Percentiles rank a stretch among this genome's conserved stretches.
Evolutionary conservation across 2,888 invertebrate species (phyloP).

Genomic region (Limnephilus marmoratus): DNA sequence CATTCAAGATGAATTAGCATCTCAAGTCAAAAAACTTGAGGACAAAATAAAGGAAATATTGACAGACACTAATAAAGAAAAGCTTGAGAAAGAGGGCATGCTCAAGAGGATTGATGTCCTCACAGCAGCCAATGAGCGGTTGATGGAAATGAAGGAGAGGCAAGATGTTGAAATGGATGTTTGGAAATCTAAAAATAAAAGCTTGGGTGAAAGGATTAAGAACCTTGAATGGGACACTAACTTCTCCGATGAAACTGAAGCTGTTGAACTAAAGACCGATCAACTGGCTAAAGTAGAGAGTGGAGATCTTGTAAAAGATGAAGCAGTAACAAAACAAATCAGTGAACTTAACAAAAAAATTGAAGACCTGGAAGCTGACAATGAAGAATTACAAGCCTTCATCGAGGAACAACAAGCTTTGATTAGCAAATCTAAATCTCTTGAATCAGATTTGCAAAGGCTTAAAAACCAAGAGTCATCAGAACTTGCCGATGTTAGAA

Average conservation of each 20-base stretch:
- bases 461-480: slow-evolving; percentile 50
- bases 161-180: slow-evolving; percentile 86
- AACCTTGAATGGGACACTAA: slow-evolving; percentile 75
- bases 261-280: slow-evolving; percentile 1
- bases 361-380: slow-evolving; percentile 79
- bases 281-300: slow-evolving; percentile 78
- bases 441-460: slow-evolving; percentile 59
- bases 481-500: slow-evolving; percentile 69
- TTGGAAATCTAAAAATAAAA: slow-evolving; percentile 84
- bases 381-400: slow-evolving; percentile 78
- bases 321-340: slow-evolving; percentile 69
- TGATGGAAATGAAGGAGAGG: slow-evolving; percentile 88
- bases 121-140: slow-evolving; percentile 85
- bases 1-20: slow-evolving; percentile 88
- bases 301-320: slow-evolving; percentile 76
- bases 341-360: slow-evolving; percentile 76
- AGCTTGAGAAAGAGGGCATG: slow-evolving; percentile 82
- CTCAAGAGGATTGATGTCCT: slow-evolving; percentile 85
- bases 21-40: slow-evolving; percentile 82
- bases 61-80: slow-evolving; percentile 79
- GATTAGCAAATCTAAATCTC: slow-evolving; percentile 47
- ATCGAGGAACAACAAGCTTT: slow-evolving; percentile 73
- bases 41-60: slow-evolving; percentile 80
- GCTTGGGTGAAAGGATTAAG: slow-evolving; percentile 82
- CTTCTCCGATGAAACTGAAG: slow-evolving; percentile 62